Percentiles rank a stretch among this genome's conserved stretches.
phyloP scores from a whole-genome alignment of 2,888 invertebrate genomes.

The Cepaea hortensis region DNA sequence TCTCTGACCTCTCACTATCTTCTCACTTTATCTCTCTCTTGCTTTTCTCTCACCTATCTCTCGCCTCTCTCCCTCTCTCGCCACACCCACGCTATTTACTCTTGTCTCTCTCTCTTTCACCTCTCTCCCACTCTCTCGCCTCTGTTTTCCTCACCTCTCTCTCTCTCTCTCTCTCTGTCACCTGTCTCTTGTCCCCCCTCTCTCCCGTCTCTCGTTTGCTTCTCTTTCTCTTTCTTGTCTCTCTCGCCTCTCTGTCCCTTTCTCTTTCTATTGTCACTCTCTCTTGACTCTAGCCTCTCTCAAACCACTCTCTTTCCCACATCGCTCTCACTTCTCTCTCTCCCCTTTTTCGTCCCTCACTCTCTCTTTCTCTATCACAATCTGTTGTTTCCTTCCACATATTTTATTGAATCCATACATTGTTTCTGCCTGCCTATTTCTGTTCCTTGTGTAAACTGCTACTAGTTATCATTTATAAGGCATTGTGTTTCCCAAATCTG shows the following conservation, averaged over 20 bases:
- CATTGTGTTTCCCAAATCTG: too few relatives aligned
- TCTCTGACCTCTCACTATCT: too few relatives aligned
- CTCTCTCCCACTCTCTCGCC: not conserved
- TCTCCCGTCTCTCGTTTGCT: not conserved
- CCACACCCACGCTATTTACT: not conserved
- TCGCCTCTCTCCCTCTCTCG: not conserved
- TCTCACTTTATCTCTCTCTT: not conserved
- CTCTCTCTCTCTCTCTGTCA: not conserved
- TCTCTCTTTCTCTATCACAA: too few relatives aligned
- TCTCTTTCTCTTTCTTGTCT: not conserved
- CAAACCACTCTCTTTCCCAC: not conserved
- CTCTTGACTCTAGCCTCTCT: not conserved
- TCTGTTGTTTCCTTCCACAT: too few relatives aligned
- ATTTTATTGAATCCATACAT: too few relatives aligned
- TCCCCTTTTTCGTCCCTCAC: too few relatives aligned
- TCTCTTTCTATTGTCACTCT: not conserved
- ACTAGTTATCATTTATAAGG: too few relatives aligned
- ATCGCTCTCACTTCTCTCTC: not conserved
- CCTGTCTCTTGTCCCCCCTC: not conserved
- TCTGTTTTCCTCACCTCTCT: not conserved
- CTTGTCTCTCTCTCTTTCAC: not conserved
- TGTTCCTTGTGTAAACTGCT: too few relatives aligned
- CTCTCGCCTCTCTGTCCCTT: too few relatives aligned
- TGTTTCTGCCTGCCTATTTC: too few relatives aligned
- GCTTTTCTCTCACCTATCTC: not conserved